Base-by-base conservation (phyloP, 2,888 invertebrate genomes). In the Buathra laborator region DNA sequence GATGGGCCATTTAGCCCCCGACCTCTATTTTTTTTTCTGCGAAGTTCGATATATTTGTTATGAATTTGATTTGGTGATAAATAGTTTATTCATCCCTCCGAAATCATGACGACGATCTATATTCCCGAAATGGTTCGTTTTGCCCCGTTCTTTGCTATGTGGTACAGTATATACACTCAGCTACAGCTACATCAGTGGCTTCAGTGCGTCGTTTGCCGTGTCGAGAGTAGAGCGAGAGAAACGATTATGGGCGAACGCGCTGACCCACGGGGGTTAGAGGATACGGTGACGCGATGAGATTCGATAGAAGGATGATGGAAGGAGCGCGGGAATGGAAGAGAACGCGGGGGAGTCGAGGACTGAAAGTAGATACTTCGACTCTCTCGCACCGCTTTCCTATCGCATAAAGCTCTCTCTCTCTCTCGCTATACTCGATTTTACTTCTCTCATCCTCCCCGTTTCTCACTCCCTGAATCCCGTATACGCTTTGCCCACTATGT, bases 201-300 rank as follows among this genome's bases (percentile, higher is more conserved):
- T 74, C 79, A 51, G 48, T 72, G 53, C 19, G 53, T 76, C 77
- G 84, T 78, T 81, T 68, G 81, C 68, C 77, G 78, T 80, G 81
- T 79, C 74, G 83, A 85, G 84, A 83, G 71, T 76, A 82, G 87
- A 90, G 87, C 83, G 88, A 90, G 89, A 90, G 88, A 88, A 87
- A 91, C 86, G 90, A 91, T 91, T 89, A 91, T 88, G 89, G 88
- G 87, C 85, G 90, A 88, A 90, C 87, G 89, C 89, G 89, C 88
- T 90, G 89, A 89, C 75, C 88, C 87, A 87, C 88, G 89, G 85
- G 37, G 86, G 87, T 84, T 86, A 86, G 86, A 85, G 88, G 87
- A 88, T 88, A 87, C 87, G 90, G 87, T 90, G 90, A 88, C 88
- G 88, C 88, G 87, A 90, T 88, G 90, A 90, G 89, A 92, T 90